Conservation (phyloP, 2,888 invertebrate genomes). For the Endotricha flammealis region DNA sequence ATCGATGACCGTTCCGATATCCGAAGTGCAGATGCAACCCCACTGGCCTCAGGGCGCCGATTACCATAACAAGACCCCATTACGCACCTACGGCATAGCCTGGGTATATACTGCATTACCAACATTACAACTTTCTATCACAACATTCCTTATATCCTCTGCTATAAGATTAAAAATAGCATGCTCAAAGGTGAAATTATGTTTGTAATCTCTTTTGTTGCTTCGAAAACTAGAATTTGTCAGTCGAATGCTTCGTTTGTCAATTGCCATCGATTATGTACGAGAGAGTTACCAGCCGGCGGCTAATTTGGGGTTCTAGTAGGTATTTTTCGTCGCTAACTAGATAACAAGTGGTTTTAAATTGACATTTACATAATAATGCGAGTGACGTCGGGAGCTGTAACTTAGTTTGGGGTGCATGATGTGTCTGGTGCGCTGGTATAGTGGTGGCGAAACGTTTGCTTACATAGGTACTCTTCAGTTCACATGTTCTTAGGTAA, state of each 20-base stretch:
- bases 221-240: conserved; percentile 73
- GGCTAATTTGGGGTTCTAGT: conserved; percentile 65
- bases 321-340: conserved; percentile 76
- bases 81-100: conserved; percentile 55
- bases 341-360: conserved; percentile 78
- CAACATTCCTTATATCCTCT: conserved; percentile 20
- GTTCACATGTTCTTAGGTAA: no score
- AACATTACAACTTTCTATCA: conserved; percentile 17
- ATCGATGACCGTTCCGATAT: conserved; percentile 53
- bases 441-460: not conserved
- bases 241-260: conserved; percentile 76
- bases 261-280: conserved; percentile 74
- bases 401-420: not conserved
- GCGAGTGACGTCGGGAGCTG: conserved; percentile 25
- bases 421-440: not conserved
- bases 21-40: conserved; percentile 44
- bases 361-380: conserved; percentile 74
- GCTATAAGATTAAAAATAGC: conserved; percentile 21
- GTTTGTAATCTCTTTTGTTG: conserved; percentile 44
- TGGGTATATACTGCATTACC: conserved; percentile 11
- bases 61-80: conserved; percentile 77
- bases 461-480: no score
- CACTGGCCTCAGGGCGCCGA: conserved; percentile 55
- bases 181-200: conserved; percentile 14
- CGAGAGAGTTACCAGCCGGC: conserved; percentile 61